Evolutionary conservation across 1,140 invertebrate species (phyloP), one percentile per base, ranked within the genome.

Genomic region (Platyura marginata): DNA sequence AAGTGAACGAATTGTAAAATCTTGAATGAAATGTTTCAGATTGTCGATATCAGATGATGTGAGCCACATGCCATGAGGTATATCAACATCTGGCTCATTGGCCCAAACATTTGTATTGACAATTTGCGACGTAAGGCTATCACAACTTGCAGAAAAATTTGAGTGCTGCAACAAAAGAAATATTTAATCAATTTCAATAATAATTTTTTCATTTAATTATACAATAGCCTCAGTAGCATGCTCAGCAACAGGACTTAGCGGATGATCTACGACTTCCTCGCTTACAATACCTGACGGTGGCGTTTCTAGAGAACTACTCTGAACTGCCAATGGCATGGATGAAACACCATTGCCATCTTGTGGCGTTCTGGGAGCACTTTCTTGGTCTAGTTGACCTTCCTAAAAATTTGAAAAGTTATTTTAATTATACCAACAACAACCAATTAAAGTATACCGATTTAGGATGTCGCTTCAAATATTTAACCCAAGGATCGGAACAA

Each of bases 1-100:
- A 21, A 97, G 62, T 20, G 84, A 81, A 54, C 81, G 76, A n/a
- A 77, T 69, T 50, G 79, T 75, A 67, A 93, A 94, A 47, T 96
- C 90, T 49, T 84, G 77, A 21, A 95, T 74, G 54, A 95, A 81
- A 40, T 75, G 72, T 50, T 81, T 76, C 22, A 96, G 70, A 51
- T 79, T 75, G 51, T 94, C 87, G 20, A 88, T 61, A 67, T 97
- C 92, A 53, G 75, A 75, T 0, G 71, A 62, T 23, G 81, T 81
- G 29, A 96, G 65, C 57, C 75, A 81, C 45, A 69, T 63, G 42
- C 89, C 90, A 64, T 83, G 79, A 13, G 64, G 62, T 5, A 60
- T 56, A 49, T 59, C 47, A 2, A 63, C 49, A 49, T 66, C 63
- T 35, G 56, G 62, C 32, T 75, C 73, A 40, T 64, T 62, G 4